These are phyloP conservation scores for Didymodactylos carnosus DNA, from an alignment of 2,888 invertebrate species.

Conservation along the genomic window DNA sequence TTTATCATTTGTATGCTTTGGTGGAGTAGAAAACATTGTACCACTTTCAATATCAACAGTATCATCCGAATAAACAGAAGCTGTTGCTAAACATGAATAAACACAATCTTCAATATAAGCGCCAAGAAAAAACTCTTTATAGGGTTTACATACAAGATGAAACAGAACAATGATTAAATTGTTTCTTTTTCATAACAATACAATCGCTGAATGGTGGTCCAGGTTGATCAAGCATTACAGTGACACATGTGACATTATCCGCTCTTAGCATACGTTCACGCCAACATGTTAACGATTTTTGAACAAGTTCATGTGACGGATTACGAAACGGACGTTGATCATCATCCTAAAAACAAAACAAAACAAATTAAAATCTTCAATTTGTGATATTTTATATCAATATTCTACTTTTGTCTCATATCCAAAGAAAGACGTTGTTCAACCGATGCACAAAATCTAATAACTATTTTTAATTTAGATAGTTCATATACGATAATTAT, in stretches of 20 bases:
- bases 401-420: too few species aligned
- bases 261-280: conserved; percentile 63
- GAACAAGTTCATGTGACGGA: conserved; percentile 71
- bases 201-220: conserved; percentile 46
- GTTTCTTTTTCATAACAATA: neutral
- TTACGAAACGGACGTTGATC: conserved; percentile 41
- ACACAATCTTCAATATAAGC: neutral
- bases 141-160: neutral
- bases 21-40: neutral
- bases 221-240: conserved; percentile 70
- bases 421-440: too few species aligned
- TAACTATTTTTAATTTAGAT: too few species aligned
- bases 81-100: neutral
- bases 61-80: neutral
- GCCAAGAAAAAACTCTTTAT: neutral
- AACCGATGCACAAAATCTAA: too few species aligned
- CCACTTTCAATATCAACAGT: neutral
- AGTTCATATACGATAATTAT: too few species aligned
- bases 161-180: neutral
- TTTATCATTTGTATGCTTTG: neutral
- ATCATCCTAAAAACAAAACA: neutral
- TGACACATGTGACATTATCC: conserved; percentile 83
- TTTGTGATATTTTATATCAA: too few species aligned
- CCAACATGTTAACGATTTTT: conserved; percentile 63
- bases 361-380: too few species aligned